These are phyloP conservation scores for Acronicta aceris DNA, from an alignment of 2,888 invertebrate genomes.

Conservation along the genomic window DNA sequence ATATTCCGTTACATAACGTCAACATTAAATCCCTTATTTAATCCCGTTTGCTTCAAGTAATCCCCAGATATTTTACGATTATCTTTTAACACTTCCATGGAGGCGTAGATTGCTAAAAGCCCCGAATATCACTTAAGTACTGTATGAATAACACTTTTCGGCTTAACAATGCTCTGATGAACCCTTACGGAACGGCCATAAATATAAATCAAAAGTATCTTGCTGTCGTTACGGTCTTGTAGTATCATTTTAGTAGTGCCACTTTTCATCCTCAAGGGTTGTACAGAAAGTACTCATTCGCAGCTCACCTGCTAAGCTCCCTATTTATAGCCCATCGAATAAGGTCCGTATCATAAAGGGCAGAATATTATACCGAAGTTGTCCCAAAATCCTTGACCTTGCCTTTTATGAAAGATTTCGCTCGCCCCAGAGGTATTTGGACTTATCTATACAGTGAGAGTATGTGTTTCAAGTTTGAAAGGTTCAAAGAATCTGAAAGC, in stretches of 20 bases:
- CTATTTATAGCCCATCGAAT: slow-evolving; percentile 55
- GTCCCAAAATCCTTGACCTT: slow-evolving; percentile 35
- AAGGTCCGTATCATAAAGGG: slow-evolving; percentile 38
- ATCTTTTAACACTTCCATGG: slow-evolving; percentile 14
- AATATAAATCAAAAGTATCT: slow-evolving; percentile 60
- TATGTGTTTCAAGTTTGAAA: slow-evolving; percentile 16
- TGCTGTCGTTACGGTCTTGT: slow-evolving; percentile 31
- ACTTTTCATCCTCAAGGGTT: slow-evolving; percentile 48
- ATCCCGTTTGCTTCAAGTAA: slow-evolving; percentile 1
- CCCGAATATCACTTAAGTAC: slow-evolving; percentile 23
- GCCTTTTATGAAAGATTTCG: slow-evolving; percentile 18
- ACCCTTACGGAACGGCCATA: slow-evolving; percentile 48
- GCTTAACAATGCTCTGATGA: slow-evolving; percentile 40
- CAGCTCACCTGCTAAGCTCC: slow-evolving; percentile 55
- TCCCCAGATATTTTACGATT: slow-evolving; percentile 22
- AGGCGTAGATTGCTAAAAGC: slow-evolving; percentile 12
- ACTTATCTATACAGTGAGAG: slow-evolving; percentile 10
- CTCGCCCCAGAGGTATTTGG: slow-evolving; percentile 11
- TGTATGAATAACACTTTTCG: slow-evolving; percentile 24
- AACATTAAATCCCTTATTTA: slow-evolving; percentile 3
- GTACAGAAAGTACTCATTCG: slow-evolving; percentile 47
- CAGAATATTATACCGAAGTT: slow-evolving; percentile 36
- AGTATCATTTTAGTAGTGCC: slow-evolving; percentile 39
- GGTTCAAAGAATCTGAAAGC: slow-evolving; percentile 35
- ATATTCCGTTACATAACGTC: not conserved